These are phyloP conservation scores for Pseudomugil tenellus DNA, from an alignment of 2,797 vertebrate species.

Conservation along the genomic window DNA sequence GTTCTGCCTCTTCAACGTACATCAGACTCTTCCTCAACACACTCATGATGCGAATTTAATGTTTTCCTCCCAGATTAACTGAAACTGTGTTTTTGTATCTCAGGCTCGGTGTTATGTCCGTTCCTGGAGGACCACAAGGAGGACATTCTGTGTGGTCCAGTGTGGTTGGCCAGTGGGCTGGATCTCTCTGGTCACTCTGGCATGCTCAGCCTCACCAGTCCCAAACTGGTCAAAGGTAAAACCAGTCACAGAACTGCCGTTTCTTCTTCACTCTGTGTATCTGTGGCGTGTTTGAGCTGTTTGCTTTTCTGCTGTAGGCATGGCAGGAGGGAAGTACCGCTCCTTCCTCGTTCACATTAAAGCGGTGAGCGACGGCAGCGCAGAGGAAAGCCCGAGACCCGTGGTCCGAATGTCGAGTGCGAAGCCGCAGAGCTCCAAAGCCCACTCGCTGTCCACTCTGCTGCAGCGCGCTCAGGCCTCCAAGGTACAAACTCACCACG, in stretches of 20 bases:
- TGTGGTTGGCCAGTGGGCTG: slow-evolving; percentile 97
- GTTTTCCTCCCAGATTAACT: too few relatives aligned
- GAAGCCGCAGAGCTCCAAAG: slow-evolving; percentile 91
- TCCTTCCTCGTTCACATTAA: slow-evolving; percentile 99
- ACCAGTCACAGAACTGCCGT: background rate
- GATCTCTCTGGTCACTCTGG: slow-evolving; percentile 97
- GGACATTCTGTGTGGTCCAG: slow-evolving; percentile 96
- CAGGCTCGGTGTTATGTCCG: slow-evolving; percentile 92
- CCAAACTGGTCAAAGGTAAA: slow-evolving; percentile 97
- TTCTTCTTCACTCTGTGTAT: background rate
- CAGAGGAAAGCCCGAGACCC: slow-evolving; percentile 92
- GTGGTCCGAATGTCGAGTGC: slow-evolving; percentile 92
- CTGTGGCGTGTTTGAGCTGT: background rate
- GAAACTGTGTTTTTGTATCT: too few relatives aligned
- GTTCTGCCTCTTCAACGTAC: too few relatives aligned
- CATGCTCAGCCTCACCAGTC: slow-evolving; percentile 97
- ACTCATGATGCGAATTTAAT: too few relatives aligned
- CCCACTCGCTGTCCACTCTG: slow-evolving; percentile 93
- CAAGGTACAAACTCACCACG: slow-evolving; percentile 84
- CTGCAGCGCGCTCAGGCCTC: slow-evolving; percentile 95
- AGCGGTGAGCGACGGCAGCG: slow-evolving; percentile 91
- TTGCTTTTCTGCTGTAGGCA: slow-evolving; percentile 80
- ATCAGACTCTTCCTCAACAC: too few relatives aligned
- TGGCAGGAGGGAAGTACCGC: slow-evolving; percentile 98
- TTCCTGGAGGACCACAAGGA: slow-evolving; percentile 99